Evolutionary conservation across 1,140 invertebrate genomes (phyloP).

Genomic region (Rhopalosiphum padi): DNA sequence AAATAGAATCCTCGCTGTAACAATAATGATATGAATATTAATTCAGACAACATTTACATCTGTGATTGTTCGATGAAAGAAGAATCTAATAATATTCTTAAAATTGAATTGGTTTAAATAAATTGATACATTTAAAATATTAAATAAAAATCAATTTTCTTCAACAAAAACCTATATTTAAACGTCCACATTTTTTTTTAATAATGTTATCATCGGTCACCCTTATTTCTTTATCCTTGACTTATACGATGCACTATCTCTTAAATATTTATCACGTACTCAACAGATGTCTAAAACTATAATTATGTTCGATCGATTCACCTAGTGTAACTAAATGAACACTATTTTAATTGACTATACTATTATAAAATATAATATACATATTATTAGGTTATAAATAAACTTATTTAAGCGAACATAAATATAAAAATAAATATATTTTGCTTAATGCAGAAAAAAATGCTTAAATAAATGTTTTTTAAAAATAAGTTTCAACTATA

Average conservation of each 20-base stretch:
- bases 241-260: not conserved
- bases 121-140: not conserved
- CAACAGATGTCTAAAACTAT: not conserved
- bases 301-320: not conserved
- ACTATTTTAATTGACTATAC: not conserved
- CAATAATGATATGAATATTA: not conserved
- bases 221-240: not conserved
- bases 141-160: not conserved
- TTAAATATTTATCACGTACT: not conserved
- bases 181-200: not conserved
- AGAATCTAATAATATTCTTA: not conserved
- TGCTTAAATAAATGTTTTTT: not conserved
- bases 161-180: not conserved
- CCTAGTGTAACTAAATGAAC: not conserved
- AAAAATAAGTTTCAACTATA: not conserved
- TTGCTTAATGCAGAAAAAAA: not conserved
- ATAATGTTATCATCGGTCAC: not conserved
- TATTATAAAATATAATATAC: slow-evolving; percentile 4
- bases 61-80: not conserved
- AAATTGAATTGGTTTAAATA: not conserved
- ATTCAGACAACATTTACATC: not conserved
- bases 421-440: not conserved
- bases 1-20: not conserved
- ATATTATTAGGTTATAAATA: slow-evolving; percentile 1
- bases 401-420: not conserved